Percentiles rank a stretch among this genome's conserved stretches.
Evolutionary conservation across 2,888 invertebrate genomes (phyloP).

Genomic region (Cryptus armator): DNA sequence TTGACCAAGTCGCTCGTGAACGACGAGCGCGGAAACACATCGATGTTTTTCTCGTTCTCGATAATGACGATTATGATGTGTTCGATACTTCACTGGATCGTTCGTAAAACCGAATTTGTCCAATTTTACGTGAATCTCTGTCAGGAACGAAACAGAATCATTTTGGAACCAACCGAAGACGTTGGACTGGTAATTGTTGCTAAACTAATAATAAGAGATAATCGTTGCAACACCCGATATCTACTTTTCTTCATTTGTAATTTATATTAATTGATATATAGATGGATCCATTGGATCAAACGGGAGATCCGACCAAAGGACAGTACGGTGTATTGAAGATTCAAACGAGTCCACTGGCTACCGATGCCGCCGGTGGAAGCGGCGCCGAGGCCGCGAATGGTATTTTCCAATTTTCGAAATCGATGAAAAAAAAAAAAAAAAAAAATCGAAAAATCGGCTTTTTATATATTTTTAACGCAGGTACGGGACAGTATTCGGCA

Average conservation of each 20-base stretch:
- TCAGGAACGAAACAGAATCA: slow-evolving; percentile 91
- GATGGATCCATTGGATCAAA: slow-evolving; percentile 88
- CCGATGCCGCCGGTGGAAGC: slow-evolving; percentile 77
- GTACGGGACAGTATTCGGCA: slow-evolving; percentile 86
- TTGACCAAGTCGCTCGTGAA: slow-evolving; percentile 92
- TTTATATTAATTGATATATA: slow-evolving; percentile 75
- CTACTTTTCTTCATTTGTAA: background rate
- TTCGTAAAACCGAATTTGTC: slow-evolving; percentile 93
- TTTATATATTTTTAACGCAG: slow-evolving; percentile 70
- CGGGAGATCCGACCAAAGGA: slow-evolving; percentile 85
- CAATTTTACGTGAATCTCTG: slow-evolving; percentile 92
- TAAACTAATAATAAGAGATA: background rate
- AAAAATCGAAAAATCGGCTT: background rate
- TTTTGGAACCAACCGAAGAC: slow-evolving; percentile 94
- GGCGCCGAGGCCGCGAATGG: slow-evolving; percentile 78
- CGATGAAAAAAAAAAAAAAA: background rate
- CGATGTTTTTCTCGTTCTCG: slow-evolving; percentile 94
- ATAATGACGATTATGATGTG: slow-evolving; percentile 92
- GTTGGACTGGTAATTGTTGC: slow-evolving; percentile 88
- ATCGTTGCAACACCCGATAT: slow-evolving; percentile 36
- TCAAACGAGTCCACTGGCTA: slow-evolving; percentile 88
- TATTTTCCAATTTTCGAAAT: slow-evolving; percentile 36
- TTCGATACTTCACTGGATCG: slow-evolving; percentile 91
- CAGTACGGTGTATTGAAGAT: slow-evolving; percentile 92
- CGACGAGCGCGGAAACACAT: slow-evolving; percentile 93